phyloP scores from a whole-genome alignment of 2,888 invertebrate species.

The Drosophila multiciliata region DNA sequence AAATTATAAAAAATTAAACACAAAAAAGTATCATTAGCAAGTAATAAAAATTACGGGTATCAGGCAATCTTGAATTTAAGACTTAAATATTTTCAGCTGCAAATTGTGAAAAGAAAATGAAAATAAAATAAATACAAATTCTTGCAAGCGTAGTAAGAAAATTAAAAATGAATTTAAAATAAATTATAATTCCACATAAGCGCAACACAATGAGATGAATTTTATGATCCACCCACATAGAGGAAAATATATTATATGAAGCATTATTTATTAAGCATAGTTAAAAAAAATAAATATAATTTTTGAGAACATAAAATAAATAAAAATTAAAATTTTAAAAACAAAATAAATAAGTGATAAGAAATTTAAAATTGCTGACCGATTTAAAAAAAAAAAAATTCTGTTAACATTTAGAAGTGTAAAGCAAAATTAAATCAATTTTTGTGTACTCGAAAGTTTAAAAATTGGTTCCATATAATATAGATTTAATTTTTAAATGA shows the following conservation, averaged over 20 bases:
- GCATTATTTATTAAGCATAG: not conserved
- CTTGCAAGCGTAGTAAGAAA: constrained; percentile 19
- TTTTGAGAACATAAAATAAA: not conserved
- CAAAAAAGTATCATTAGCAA: constrained; percentile 13
- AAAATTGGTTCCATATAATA: not conserved
- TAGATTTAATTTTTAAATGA: not conserved
- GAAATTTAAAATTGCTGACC: not conserved
- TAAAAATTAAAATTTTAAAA: not conserved
- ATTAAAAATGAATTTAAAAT: constrained; percentile 18
- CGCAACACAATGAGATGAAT: constrained; percentile 7
- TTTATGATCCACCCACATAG: not conserved
- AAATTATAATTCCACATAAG: constrained; percentile 5
- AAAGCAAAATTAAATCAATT: not conserved
- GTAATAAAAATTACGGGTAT: constrained; percentile 26
- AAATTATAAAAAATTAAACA: constrained; percentile 8
- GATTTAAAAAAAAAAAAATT: not conserved
- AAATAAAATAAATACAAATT: constrained; percentile 52
- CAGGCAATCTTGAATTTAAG: constrained; percentile 48
- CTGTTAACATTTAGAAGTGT: not conserved
- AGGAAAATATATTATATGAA: not conserved
- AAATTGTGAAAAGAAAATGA: constrained; percentile 58
- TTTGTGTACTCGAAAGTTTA: too few relatives aligned
- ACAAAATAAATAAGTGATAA: not conserved
- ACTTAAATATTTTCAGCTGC: constrained; percentile 65
- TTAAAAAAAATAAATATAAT: not conserved